A percentile compares a stretch with the other conserved stretches of the same genome.
phyloP scores from a whole-genome alignment of 92 coral and sea anemone genomes.

The Palythoa grandis region DNA sequence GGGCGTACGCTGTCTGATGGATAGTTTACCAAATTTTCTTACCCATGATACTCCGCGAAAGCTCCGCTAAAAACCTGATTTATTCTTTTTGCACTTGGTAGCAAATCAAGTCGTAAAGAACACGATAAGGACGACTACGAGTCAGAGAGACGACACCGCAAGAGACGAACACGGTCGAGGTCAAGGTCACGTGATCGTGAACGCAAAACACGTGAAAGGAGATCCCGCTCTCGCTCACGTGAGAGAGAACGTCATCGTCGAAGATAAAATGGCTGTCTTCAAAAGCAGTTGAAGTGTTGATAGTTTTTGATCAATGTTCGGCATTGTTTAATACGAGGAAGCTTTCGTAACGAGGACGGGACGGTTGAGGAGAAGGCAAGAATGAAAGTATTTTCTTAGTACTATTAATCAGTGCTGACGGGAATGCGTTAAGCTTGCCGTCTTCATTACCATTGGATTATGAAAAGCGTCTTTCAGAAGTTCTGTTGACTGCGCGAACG shows the following conservation, averaged over 20 bases:
- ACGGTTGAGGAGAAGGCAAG: too few relatives aligned
- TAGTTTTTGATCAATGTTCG: background rate
- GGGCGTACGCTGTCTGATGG: too few relatives aligned
- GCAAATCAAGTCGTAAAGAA: constrained; percentile 76
- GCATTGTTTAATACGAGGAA: too few relatives aligned
- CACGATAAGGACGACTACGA: constrained; percentile 89
- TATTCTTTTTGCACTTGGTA: background rate
- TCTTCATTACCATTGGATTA: too few relatives aligned
- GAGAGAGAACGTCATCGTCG: constrained; percentile 82
- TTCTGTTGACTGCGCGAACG: too few relatives aligned
- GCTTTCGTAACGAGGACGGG: too few relatives aligned
- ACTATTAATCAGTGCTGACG: too few relatives aligned
- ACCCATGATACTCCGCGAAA: too few relatives aligned
- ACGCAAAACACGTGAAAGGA: constrained; percentile 85
- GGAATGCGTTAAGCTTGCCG: too few relatives aligned
- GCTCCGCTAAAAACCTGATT: background rate
- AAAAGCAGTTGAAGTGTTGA: background rate
- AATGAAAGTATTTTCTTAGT: too few relatives aligned
- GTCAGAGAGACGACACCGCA: constrained; percentile 82
- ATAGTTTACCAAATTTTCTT: too few relatives aligned
- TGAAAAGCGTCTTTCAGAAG: too few relatives aligned
- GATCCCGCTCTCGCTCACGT: constrained; percentile 92
- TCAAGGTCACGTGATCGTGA: constrained; percentile 79
- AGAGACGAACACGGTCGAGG: constrained; percentile 87
- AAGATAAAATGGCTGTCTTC: constrained; percentile 31